Evolutionary conservation across 2,888 invertebrate genomes (phyloP), one percentile per base, ranked within the genome.

Genomic region (Lasioglossum pauxillum): DNA sequence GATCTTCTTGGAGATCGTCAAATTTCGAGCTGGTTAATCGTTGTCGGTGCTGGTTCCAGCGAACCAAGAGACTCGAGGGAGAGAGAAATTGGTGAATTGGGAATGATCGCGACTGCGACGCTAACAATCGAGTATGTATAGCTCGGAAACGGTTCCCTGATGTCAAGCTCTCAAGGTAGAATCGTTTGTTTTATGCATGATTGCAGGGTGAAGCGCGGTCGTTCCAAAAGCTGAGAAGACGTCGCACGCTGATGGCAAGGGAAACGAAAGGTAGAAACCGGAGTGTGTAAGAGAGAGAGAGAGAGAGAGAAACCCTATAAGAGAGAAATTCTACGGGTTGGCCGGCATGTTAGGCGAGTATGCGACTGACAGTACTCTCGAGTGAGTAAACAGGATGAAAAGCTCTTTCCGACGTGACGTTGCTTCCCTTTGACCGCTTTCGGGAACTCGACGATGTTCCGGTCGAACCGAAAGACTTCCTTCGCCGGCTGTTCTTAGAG

Each of bases 181-280:
- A 84, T 77, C 77, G 86, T 10, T 75, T 88, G 88, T 92, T 89
- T 91, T 90, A 91, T 91, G 92, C 90, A 91, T 86, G 91, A 92
- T 88, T 78, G 85, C 85, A 69, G 83, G 74, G 76, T 76, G 86
- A 88, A 88, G 82, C 86, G 88, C 38, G 86, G 76, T 72, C 75
- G 83, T 53, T 76, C 35, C 27, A 80, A 81, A 80, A 83, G 83
- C 82, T 31, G 75, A n/a, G 84, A 86, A 84, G 84, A 81, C 77
- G 76, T 72, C 78, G 78, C 19, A 79, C 60, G 81, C 19, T 53
- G 73, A 77, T 78, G 86, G 82, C 67, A 57, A 53, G 53, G 60
- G 67, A 38, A 75, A 75, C 23, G 79, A 60, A 57, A 75, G 67
- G 38, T 35, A 64, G 80, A 44, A 57, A 71, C 35, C n/a, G 23